phyloP scores from a whole-genome alignment of 2,113 vertebrate genomes.

The Chrysochloris asiatica region DNA sequence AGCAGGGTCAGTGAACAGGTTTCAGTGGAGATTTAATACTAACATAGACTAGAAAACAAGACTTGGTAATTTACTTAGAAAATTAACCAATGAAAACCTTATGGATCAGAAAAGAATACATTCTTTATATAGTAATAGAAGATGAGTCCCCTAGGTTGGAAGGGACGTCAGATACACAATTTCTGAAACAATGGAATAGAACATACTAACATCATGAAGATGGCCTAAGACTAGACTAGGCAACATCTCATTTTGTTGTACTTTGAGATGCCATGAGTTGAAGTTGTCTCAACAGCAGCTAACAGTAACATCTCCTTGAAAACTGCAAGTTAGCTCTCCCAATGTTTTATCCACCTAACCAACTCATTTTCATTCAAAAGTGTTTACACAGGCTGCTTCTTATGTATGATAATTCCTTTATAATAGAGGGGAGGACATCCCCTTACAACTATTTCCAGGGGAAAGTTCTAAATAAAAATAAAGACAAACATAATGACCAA shows the following conservation, averaged over 20 bases:
- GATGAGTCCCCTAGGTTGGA: background rate
- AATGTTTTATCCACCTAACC: background rate
- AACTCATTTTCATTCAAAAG: background rate
- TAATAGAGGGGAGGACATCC: background rate
- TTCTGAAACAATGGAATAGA: background rate
- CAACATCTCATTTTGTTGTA: background rate
- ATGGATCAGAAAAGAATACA: background rate
- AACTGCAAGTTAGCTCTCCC: background rate
- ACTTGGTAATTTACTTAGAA: background rate
- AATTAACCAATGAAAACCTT: background rate
- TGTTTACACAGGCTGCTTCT: background rate
- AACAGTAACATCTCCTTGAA: background rate
- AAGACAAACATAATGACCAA: background rate
- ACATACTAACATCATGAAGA: background rate
- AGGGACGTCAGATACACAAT: background rate
- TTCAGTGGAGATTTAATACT: too few relatives aligned
- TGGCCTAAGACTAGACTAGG: background rate
- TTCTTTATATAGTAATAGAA: background rate
- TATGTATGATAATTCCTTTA: background rate
- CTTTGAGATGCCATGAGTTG: background rate
- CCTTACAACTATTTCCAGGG: conserved; percentile 19
- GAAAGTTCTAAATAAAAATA: conserved; percentile 35
- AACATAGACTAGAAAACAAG: too few relatives aligned
- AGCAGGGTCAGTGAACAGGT: too few relatives aligned
- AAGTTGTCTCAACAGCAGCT: background rate